Percentiles rank a stretch among this genome's conserved stretches.
Conservation (phyloP, 2,888 invertebrate species). For the Allolobophora icterica region DNA sequence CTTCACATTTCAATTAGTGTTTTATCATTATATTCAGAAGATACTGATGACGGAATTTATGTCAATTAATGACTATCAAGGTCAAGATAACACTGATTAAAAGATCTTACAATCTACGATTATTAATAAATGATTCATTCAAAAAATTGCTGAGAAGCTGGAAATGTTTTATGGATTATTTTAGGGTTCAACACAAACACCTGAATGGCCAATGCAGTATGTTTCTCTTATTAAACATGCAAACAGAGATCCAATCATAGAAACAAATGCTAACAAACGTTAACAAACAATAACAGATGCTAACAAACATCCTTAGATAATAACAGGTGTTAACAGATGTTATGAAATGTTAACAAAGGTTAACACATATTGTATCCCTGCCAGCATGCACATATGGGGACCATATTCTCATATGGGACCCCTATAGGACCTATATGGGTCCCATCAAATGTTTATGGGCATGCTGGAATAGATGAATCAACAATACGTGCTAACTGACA, state of each 20-base stretch:
- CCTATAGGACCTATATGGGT: too few species aligned
- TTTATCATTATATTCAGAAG: neutral
- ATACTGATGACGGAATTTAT: neutral
- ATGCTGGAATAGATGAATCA: neutral
- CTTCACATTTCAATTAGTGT: neutral
- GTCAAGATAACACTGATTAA: neutral
- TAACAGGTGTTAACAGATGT: slow-evolving; percentile 17
- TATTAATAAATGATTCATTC: neutral
- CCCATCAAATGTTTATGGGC: too few species aligned
- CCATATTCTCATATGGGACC: too few species aligned
- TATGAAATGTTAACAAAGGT: slow-evolving; percentile 8
- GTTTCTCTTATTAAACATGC: neutral
- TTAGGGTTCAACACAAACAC: neutral
- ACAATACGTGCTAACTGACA: neutral
- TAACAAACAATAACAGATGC: neutral
- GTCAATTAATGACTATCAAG: neutral
- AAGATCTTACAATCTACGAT: neutral
- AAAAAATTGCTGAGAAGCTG: neutral
- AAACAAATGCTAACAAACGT: neutral
- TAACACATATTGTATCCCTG: neutral
- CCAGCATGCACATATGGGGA: too few species aligned
- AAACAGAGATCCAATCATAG: neutral
- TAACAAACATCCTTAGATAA: neutral
- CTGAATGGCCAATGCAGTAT: slow-evolving; percentile 17
- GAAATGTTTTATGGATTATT: neutral